Percentiles rank a stretch among this genome's conserved stretches.
These are phyloP conservation scores for Calidris pygmaea DNA, from an alignment of 2,113 vertebrate genomes.

Conservation along the genomic window DNA sequence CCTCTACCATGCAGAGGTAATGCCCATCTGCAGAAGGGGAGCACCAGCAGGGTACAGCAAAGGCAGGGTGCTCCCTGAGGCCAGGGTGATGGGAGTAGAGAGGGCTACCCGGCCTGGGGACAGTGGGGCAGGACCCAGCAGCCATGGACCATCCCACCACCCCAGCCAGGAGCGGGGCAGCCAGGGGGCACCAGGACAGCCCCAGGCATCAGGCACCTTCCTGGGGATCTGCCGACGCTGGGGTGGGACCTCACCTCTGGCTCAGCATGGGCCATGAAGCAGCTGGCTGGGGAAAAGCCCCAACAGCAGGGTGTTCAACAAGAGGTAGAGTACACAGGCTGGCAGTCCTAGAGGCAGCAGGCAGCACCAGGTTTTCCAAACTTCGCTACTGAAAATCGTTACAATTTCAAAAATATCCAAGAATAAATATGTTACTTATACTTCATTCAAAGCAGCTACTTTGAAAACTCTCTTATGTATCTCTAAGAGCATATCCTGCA, in stretches of 20 bases:
- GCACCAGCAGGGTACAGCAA: background rate
- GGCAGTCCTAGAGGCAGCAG: background rate
- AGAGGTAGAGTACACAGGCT: background rate
- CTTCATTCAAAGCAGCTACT: background rate
- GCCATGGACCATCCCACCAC: background rate
- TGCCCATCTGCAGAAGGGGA: background rate
- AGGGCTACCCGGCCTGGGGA: background rate
- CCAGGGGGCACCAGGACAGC: rapidly evolving
- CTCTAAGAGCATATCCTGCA: background rate
- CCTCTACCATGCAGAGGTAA: background rate
- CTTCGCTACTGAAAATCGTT: background rate
- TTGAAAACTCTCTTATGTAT: background rate
- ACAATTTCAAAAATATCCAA: background rate
- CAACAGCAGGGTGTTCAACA: background rate
- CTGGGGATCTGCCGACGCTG: background rate
- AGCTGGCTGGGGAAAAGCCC: background rate
- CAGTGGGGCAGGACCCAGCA: background rate
- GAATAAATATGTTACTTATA: background rate
- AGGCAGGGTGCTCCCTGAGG: background rate
- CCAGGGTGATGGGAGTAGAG: background rate
- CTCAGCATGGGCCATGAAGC: background rate
- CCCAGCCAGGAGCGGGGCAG: background rate
- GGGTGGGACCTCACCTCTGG: background rate
- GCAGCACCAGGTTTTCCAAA: background rate
- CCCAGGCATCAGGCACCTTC: background rate